Conservation (phyloP, 2,113 vertebrate genomes). For the Coryphaenoides rupestris region DNA sequence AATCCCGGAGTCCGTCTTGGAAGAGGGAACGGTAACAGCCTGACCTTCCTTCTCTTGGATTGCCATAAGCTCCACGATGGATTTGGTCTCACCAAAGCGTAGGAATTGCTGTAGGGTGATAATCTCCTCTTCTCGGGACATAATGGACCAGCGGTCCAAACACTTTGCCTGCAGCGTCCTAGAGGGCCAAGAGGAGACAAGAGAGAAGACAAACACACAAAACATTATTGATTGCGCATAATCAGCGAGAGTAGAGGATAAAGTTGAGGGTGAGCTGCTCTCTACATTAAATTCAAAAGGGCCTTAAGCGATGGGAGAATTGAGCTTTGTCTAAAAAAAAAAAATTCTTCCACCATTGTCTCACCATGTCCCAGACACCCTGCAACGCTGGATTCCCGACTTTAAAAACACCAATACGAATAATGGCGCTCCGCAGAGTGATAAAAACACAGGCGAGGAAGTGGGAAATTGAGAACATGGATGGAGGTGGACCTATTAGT, state of each 20-base stretch:
- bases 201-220: conserved; percentile 86
- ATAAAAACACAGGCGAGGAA: conserved; percentile 55
- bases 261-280: conserved; percentile 66
- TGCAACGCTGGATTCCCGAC: conserved; percentile 19
- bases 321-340: conserved; percentile 35
- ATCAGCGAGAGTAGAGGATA: conserved; percentile 71
- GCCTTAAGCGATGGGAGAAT: conserved; percentile 68
- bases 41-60: conserved; percentile 99
- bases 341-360: conserved; percentile 12
- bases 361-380: conserved; percentile 20
- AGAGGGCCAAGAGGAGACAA: conserved; percentile 77
- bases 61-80: conserved; percentile 99
- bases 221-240: conserved; percentile 90
- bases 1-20: conserved; percentile 97
- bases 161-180: conserved; percentile 99
- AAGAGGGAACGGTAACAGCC: conserved; percentile 93
- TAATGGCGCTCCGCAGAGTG: conserved; percentile 65
- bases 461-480: conserved; percentile 61
- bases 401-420: conserved; percentile 34
- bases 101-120: conserved; percentile 99
- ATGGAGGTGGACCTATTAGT: conserved; percentile 58
- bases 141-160: conserved; percentile 99
- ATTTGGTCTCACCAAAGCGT: conserved; percentile 98
- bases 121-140: conserved; percentile 99
- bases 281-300: conserved; percentile 71